Evolutionary conservation across 2,113 vertebrate genomes (phyloP), one percentile per base, ranked within the genome.

Genomic region (Chionomys nivalis): DNA sequence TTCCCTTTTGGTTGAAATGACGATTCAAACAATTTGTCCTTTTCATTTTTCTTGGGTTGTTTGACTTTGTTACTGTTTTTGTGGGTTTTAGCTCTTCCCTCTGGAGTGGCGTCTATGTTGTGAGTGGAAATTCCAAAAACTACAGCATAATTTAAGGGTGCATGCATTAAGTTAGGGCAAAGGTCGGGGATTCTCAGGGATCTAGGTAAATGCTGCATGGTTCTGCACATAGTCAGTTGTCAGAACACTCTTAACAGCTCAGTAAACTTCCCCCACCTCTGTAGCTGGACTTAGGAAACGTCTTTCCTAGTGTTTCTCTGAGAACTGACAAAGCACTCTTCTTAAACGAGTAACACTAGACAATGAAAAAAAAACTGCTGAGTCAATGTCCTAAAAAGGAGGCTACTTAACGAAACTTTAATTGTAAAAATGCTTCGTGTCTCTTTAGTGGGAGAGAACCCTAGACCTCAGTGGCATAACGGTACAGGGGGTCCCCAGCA

Each of bases 1-100:
- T 68, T 52, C 94, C 6, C 76, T 14, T 39, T 86, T 58, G 66
- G 58, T 72, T 85, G 42, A 89, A 91, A 90, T 85, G 28, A 10
- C 3, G 39, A 0, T 72, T 90, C 31, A 81, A 89, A 96, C 78
- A 58, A 52, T 58, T 89, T 75, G 13, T 52, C 13, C 9, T 13
- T 86, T 94, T 89, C 88, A 78, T 94, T 94, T 87, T 66, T 58
- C 93, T 49, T 77, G 21, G 7, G 14, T 72, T 75, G 14, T 77
- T 76, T 85, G 52, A 70, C 58, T 42, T 55, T 70, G 28, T 65
- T 44, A 33, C 68, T 61, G 52, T 72, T 79, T 79, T 23, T 86
- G 36, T 68, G 72, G 19, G 28, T 88, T 39, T 21, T 65, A 76
- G 33, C 88, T 77, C 72, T 92, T 89, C 28, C 24, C 17, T 94